These are phyloP conservation scores for Panagrolaimus sp. DNA, from an alignment of 1,140 invertebrate genomes.

Conservation along the genomic window DNA sequence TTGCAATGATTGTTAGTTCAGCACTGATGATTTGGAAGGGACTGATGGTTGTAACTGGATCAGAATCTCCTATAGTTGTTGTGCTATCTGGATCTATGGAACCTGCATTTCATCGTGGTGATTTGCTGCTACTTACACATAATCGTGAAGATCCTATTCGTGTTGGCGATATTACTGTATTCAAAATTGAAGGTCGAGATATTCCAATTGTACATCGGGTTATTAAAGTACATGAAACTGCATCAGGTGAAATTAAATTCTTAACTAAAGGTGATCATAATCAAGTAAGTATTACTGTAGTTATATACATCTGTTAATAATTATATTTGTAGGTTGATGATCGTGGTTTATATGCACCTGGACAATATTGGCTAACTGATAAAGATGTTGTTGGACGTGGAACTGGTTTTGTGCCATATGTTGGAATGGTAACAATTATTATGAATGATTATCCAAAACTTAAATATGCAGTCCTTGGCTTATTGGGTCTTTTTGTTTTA, in stretches of 20 bases:
- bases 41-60: conserved; percentile 95
- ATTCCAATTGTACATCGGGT: conserved; percentile 99
- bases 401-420: conserved; percentile 87
- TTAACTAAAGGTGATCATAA: conserved; percentile 99
- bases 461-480: conserved; percentile 84
- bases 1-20: conserved; percentile 99
- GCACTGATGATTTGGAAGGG: conserved; percentile 99
- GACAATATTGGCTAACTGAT: conserved; percentile 91
- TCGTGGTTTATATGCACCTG: conserved; percentile 93
- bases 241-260: conserved; percentile 88
- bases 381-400: conserved; percentile 96
- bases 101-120: conserved; percentile 95
- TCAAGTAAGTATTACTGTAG: conserved; percentile 34
- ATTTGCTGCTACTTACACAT: conserved; percentile 93
- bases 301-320: too few relatives aligned
- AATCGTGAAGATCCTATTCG: conserved; percentile 89
- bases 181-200: conserved; percentile 95
- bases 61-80: conserved; percentile 97
- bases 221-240: conserved; percentile 95
- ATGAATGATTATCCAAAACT: conserved; percentile 99
- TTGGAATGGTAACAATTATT: conserved; percentile 95
- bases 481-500: conserved; percentile 81
- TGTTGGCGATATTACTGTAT: conserved; percentile 97
- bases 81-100: conserved; percentile 99
- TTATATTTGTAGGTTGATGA: conserved; percentile 80